phyloP scores from a whole-genome alignment of 2,888 invertebrate species.

The Cynaeus angustus region DNA sequence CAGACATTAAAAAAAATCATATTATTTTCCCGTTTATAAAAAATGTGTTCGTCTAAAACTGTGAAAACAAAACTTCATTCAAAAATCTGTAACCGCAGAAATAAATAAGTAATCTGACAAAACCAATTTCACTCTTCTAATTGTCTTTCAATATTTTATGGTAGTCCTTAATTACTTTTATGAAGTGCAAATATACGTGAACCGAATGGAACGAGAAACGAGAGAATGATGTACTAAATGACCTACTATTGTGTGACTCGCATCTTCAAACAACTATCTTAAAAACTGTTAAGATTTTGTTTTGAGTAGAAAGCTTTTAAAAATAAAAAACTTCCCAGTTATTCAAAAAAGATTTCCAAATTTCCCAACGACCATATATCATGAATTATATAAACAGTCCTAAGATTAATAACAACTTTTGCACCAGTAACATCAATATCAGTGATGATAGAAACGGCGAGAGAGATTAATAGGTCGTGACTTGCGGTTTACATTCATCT shows the following conservation, averaged over 20 bases:
- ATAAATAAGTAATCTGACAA: conserved; percentile 22
- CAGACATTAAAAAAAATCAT: too few species aligned
- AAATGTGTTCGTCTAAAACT: too few species aligned
- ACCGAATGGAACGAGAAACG: conserved; percentile 33
- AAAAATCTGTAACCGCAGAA: neutral
- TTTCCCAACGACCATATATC: conserved; percentile 24
- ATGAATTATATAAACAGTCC: conserved; percentile 34
- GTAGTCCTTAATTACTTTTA: conserved; percentile 35
- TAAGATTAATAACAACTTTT: conserved; percentile 42
- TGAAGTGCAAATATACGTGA: conserved; percentile 33
- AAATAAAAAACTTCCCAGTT: conserved; percentile 12
- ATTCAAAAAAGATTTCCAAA: conserved; percentile 16
- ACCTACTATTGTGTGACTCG: conserved; percentile 29
- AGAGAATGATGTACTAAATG: conserved; percentile 26
- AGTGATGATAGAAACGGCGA: conserved; percentile 32
- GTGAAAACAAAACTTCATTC: conserved; percentile 1
- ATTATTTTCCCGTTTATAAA: too few species aligned
- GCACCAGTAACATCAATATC: conserved; percentile 41
- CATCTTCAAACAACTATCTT: conserved; percentile 11
- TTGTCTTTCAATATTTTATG: conserved; percentile 39
- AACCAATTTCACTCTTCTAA: conserved; percentile 23
- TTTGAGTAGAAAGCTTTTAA: neutral
- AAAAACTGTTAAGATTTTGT: neutral
- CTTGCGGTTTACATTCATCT: conserved; percentile 40
- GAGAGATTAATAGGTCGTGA: conserved; percentile 39